phyloP scores from a whole-genome alignment of 1,140 invertebrate genomes.

The Maconellicoccus hirsutus region DNA sequence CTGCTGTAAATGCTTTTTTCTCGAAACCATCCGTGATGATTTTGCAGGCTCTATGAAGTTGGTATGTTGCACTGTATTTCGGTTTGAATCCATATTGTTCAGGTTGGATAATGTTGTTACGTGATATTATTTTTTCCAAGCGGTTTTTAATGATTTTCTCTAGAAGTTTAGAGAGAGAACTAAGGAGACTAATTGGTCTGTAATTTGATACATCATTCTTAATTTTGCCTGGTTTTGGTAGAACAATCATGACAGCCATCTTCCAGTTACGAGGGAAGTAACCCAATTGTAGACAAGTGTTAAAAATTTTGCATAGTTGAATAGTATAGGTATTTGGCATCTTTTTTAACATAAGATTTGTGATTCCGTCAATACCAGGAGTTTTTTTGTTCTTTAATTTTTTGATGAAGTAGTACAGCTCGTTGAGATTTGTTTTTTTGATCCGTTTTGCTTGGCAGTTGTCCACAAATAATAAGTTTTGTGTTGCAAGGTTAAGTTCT shows the following conservation, averaged over 20 bases:
- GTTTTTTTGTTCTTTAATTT: neutral
- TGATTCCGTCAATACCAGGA: slow-evolving; percentile 30
- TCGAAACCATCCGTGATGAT: slow-evolving; percentile 26
- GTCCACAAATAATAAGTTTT: too few species aligned
- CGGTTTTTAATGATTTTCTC: neutral
- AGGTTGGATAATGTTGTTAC: slow-evolving; percentile 29
- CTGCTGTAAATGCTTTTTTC: slow-evolving; percentile 27
- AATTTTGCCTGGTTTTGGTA: slow-evolving; percentile 32
- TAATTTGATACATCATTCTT: slow-evolving; percentile 31
- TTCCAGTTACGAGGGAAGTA: slow-evolving; percentile 35
- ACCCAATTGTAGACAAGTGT: slow-evolving; percentile 29
- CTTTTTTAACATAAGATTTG: slow-evolving; percentile 33
- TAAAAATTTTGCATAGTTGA: slow-evolving; percentile 29
- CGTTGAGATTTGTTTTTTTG: too few species aligned
- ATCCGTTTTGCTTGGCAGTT: too few species aligned
- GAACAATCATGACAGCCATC: slow-evolving; percentile 33
- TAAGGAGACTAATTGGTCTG: slow-evolving; percentile 33
- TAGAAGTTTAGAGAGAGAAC: slow-evolving; percentile 27
- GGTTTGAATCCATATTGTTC: slow-evolving; percentile 34
- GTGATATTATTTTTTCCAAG: slow-evolving; percentile 11
- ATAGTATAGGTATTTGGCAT: slow-evolving; percentile 31
- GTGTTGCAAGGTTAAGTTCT: too few species aligned
- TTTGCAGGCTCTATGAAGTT: slow-evolving; percentile 27
- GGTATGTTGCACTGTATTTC: slow-evolving; percentile 32
- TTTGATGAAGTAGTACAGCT: neutral